phyloP scores from a whole-genome alignment of 2,797 vertebrate genomes.

The Semaprochilodus insignis region DNA sequence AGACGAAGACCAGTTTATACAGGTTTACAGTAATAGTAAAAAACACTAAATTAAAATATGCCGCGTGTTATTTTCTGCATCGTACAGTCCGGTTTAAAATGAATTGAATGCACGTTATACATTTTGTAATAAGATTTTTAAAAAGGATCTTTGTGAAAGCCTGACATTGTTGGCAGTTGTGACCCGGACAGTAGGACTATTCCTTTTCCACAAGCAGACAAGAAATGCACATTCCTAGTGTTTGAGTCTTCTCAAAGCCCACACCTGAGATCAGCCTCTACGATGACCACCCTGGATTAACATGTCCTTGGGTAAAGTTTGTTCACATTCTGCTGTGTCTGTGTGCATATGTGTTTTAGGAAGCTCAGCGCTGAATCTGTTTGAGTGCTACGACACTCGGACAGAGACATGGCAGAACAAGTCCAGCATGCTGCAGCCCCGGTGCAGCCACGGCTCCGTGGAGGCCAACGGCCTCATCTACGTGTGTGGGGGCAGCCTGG shows the following conservation, averaged over 20 bases:
- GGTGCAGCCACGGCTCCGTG: slow-evolving; percentile 95
- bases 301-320: background rate
- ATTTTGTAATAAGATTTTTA: too few species aligned
- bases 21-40: too few species aligned
- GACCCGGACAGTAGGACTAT: too few species aligned
- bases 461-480: slow-evolving; percentile 94
- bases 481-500: slow-evolving; percentile 94
- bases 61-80: too few species aligned
- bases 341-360: slow-evolving; percentile 73
- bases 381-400: slow-evolving; percentile 96
- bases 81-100: too few species aligned
- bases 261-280: background rate
- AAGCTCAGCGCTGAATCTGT: slow-evolving; percentile 93
- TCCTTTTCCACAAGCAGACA: too few species aligned
- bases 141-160: too few species aligned
- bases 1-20: too few species aligned
- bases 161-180: too few species aligned
- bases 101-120: too few species aligned
- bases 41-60: too few species aligned
- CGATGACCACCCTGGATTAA: background rate
- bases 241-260: background rate
- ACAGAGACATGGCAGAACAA: slow-evolving; percentile 97
- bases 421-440: slow-evolving; percentile 93
- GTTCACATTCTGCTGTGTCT: slow-evolving; percentile 22
- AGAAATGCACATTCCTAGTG: too few species aligned